phyloP scores from a whole-genome alignment of 2,888 invertebrate genomes.

The Ethmia dodecea region DNA sequence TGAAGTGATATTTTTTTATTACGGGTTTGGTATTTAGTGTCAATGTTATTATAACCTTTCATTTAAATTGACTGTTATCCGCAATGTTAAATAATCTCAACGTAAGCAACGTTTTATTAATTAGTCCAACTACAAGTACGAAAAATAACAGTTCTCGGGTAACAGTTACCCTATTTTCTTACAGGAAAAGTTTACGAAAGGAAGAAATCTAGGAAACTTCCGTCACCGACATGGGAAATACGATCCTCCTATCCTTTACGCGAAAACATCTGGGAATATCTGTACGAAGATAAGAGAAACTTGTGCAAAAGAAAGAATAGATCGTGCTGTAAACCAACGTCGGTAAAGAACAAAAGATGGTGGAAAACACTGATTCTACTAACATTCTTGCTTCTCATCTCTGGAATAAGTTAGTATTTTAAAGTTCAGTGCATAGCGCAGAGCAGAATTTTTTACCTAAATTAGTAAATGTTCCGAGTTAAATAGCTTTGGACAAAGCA shows the following conservation, averaged over 20 bases:
- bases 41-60: no score
- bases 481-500: no score
- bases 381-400: conserved; percentile 30
- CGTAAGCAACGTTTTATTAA: no score
- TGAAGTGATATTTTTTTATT: no score
- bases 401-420: conserved; percentile 33
- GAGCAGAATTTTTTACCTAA: no score
- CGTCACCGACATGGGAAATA: conserved; percentile 41
- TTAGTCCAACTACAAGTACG: conserved; percentile 36
- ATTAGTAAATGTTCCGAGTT: no score
- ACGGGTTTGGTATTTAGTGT: no score
- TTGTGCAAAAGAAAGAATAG: conserved; percentile 27
- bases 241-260: conserved; percentile 51
- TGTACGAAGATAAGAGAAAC: conserved; percentile 35
- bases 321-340: conserved; percentile 34
- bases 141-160: conserved; percentile 45
- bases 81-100: no score
- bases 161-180: conserved; percentile 30
- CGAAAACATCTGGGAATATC: conserved; percentile 58
- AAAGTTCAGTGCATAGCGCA: no score
- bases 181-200: conserved; percentile 49
- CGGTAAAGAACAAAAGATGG: conserved; percentile 26
- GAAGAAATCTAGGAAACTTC: conserved; percentile 40
- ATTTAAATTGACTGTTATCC: no score
- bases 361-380: conserved; percentile 32